phyloP scores from a whole-genome alignment of 2,797 vertebrate genomes.

The Sus cebifrons region DNA sequence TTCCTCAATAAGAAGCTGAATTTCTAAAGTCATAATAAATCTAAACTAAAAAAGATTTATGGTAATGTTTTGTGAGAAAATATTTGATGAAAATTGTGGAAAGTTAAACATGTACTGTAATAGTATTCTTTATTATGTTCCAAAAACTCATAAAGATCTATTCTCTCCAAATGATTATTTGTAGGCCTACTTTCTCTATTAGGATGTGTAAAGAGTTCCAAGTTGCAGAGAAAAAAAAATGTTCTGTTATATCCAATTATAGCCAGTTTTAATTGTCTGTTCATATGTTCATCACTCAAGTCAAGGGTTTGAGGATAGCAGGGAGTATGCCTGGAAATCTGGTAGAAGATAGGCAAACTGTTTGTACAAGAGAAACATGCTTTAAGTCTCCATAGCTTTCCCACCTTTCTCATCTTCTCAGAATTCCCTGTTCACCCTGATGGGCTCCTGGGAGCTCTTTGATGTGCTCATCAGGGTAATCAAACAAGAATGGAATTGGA shows the following conservation, averaged over 20 bases:
- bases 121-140: not conserved
- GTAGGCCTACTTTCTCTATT: not conserved
- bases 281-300: not conserved
- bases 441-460: not conserved
- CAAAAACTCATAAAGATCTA: slow-evolving; percentile 35
- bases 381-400: not conserved
- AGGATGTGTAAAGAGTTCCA: not conserved
- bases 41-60: slow-evolving; percentile 40
- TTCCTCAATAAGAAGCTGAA: not conserved
- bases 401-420: not conserved
- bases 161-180: slow-evolving; percentile 10
- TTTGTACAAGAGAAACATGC: not conserved
- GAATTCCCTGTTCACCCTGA: not conserved
- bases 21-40: slow-evolving; percentile 44
- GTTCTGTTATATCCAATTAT: not conserved
- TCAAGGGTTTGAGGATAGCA: not conserved
- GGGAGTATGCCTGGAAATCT: not conserved
- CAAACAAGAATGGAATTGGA: not conserved
- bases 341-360: not conserved
- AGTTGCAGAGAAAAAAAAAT: not conserved
- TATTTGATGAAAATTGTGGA: slow-evolving; percentile 40
- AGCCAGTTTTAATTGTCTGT: not conserved
- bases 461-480: not conserved
- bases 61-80: slow-evolving; percentile 61
- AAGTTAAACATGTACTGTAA: not conserved